Base-by-base conservation (phyloP, 2,797 vertebrate species). In the Takifugu ocellatus region DNA sequence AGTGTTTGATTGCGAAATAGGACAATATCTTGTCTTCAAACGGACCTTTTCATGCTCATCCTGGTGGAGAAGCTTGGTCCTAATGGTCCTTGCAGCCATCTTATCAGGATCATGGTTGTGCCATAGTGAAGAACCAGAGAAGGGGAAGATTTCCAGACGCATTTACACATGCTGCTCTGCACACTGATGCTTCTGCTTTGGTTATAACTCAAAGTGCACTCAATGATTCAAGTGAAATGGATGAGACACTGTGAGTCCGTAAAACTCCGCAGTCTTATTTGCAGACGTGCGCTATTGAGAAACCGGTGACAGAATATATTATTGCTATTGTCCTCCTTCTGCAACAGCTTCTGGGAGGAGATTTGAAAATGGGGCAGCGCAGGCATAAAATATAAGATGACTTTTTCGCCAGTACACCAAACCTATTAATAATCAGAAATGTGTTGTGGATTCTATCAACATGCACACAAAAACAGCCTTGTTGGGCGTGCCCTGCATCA, bases 401-500 rank as follows among this genome's bases (percentile, higher is more conserved):
- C 14, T 39, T 39, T 39, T 39, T 6, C 12, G n/a, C 2, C 44
- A 17, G 44, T 21, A 69, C 17, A 57, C 11, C 67, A 54, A 65
- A 76, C 57, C 68, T 54, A 57, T 73, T 66, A 75, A 79, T 73
- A 65, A 82, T 46, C 31, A 49, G 26, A 62, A 56, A 62, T 21
- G 45, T 59, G 59, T 45, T 2, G 11, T 33, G 9, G 12, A 39
- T 39, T 39, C 3, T 39, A 39, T 39, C 3, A 39, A 39, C 36
- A 14, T 12, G 14, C 36, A 39, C 36, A 39, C 5, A 6, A 11
- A 39, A 12, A 14, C 3, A 66, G 33, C 61, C 61, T 73, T 74
- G 66, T 66, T 82, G 84, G 85, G 84, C 82, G 87, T 84, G 83
- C 70, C 81, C 77, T 83, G 78, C 72, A 72, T 82, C 80, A 84